Evolutionary conservation across 1,140 invertebrate species (phyloP).

Genomic region (Glomeris maerens): DNA sequence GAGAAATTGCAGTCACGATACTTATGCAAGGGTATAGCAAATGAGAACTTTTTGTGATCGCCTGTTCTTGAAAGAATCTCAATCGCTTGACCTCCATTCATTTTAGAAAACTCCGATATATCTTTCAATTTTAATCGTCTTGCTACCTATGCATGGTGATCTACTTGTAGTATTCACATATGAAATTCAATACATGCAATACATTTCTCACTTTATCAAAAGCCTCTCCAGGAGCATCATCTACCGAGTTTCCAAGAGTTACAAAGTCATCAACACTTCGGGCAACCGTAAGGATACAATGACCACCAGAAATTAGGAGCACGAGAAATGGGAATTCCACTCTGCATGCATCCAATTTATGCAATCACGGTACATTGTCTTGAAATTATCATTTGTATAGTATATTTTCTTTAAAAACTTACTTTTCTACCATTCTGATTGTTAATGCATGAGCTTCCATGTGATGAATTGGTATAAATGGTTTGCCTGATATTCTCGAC

Average conservation of each 20-base stretch:
- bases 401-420: conserved; percentile 8
- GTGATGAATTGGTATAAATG: conserved; percentile 90
- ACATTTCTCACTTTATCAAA: conserved; percentile 59
- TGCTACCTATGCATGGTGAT: conserved; percentile 42
- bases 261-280: conserved; percentile 58
- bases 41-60: conserved; percentile 49
- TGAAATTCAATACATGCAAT: conserved; percentile 6
- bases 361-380: not conserved
- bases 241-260: conserved; percentile 57
- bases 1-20: conserved; percentile 69
- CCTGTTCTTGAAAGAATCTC: conserved; percentile 61
- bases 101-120: conserved; percentile 49
- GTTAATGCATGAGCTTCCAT: conserved; percentile 98
- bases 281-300: conserved; percentile 68
- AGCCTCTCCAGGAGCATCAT: conserved; percentile 80
- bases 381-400: not conserved
- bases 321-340: conserved; percentile 80
- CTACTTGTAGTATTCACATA: not conserved
- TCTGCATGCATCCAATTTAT: conserved; percentile 25
- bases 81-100: conserved; percentile 70
- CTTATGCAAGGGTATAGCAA: conserved; percentile 41
- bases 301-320: conserved; percentile 79
- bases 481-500: conserved; percentile 51
- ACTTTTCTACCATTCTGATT: conserved; percentile 50
- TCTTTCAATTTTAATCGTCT: conserved; percentile 70